Evolutionary conservation across 2,113 vertebrate species (phyloP), one percentile per base, ranked within the genome.

Genomic region (Hystrix cristata): DNA sequence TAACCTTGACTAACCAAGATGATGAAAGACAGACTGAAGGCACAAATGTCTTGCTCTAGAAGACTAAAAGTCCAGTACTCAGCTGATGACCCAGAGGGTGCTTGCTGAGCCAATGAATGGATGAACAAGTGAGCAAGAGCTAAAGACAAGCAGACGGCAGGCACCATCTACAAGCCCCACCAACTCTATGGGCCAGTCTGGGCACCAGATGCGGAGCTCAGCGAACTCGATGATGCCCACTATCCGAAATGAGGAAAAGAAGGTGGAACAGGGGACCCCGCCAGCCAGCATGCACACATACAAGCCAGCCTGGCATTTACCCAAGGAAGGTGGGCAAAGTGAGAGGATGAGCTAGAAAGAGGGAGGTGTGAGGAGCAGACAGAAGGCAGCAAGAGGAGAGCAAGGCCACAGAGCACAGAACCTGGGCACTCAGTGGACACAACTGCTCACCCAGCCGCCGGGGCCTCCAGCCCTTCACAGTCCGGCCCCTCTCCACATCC

Each of bases 381-480:
- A 78, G 18, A 13, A 31, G 38, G 83, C 34, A 53, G 43, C n/a
- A 34, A 59, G 51, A 5, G 51, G 8, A n/a, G 7, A 43, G 25
- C 8, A 0, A 34, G 29, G 79, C 92, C 43, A 7, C 69, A 1
- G 9, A 34, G 48, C 0, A 1, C 31, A 7, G 34, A 27, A 19
- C 7, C 14, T 7, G 1, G n/a, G 8, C 27, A 38, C 57, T 64
- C 16, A 3, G 31, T 0, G 0, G 0, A 1, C 51, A 4, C 25
- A 7, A 0, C 9, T 1, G 14, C 99, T 98, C 94, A 99, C 99
- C 99, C 46, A 99, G 99, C 87, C 99, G 99, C 93, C 99, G 99
- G 59, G 99, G 99, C 67, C 98, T 99, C 99, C 99, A 99, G 95
- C 99, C 99, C 96, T 99, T 99, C 81, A 99, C 99, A 0, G 99